Conservation (phyloP, 2,113 vertebrate species). For the Columbina picui region DNA sequence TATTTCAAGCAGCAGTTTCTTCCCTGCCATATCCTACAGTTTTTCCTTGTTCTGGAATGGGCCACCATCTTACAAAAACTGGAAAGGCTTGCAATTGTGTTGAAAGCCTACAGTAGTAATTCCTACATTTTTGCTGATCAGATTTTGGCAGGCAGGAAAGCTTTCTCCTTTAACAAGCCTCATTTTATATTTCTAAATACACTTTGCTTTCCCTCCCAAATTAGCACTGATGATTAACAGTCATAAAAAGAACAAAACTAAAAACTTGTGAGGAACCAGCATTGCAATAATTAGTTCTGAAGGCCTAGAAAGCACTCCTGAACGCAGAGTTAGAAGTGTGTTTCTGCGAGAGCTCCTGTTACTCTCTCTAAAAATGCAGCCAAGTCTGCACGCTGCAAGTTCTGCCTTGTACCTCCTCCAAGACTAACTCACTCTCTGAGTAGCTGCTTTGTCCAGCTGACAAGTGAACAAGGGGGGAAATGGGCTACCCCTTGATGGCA, state of each 20-base stretch:
- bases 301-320: neutral
- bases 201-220: neutral
- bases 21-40: neutral
- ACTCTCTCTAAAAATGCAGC: neutral
- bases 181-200: neutral
- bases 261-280: neutral
- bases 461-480: neutral
- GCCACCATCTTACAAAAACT: neutral
- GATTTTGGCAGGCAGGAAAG: neutral
- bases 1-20: accelerated
- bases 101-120: neutral
- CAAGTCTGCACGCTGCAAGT: neutral
- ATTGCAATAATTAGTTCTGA: neutral
- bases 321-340: neutral
- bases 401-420: neutral
- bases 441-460: neutral
- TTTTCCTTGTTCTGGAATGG: neutral
- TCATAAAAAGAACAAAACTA: conserved; percentile 8
- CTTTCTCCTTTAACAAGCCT: neutral
- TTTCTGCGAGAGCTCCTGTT: neutral
- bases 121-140: neutral
- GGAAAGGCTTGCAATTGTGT: neutral
- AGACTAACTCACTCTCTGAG: neutral
- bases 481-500: neutral
- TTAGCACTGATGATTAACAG: neutral